Conservation (phyloP, 2,113 vertebrate species). For the Hyperopisus bebe region DNA sequence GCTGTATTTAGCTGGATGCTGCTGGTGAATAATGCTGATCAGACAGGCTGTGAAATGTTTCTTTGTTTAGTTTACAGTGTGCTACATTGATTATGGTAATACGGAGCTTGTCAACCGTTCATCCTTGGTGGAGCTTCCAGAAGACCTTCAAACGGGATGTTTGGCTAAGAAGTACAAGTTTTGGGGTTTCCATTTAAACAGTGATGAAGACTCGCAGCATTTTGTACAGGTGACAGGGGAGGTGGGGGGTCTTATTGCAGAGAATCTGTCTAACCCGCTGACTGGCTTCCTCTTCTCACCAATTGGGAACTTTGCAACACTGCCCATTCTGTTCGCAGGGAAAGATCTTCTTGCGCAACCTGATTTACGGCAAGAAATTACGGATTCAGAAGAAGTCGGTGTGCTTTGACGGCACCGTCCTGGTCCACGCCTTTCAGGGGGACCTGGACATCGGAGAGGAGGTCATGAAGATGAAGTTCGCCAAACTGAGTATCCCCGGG, state of each 20-base stretch:
- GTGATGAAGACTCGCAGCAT: slow-evolving; percentile 49
- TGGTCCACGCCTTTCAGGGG: slow-evolving; percentile 59
- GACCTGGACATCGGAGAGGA: slow-evolving; percentile 64
- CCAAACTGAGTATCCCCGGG: slow-evolving; percentile 42
- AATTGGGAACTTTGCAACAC: not conserved
- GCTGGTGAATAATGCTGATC: not conserved
- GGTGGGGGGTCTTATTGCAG: not conserved
- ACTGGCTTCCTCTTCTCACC: not conserved
- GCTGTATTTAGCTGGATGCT: not conserved
- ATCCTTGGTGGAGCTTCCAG: slow-evolving; percentile 63
- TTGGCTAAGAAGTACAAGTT: slow-evolving; percentile 62
- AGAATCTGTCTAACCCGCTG: not conserved
- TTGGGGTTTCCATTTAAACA: slow-evolving; percentile 58
- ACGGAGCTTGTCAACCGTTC: slow-evolving; percentile 56
- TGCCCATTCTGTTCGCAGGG: slow-evolving; percentile 48
- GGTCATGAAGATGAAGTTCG: slow-evolving; percentile 65
- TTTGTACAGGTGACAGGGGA: slow-evolving; percentile 54
- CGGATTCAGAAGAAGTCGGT: slow-evolving; percentile 56
- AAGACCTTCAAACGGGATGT: slow-evolving; percentile 46
- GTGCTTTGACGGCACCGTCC: slow-evolving; percentile 57
- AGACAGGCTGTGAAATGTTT: not conserved
- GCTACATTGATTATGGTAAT: slow-evolving; percentile 72
- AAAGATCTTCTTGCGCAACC: slow-evolving; percentile 61
- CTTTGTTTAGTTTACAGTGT: slow-evolving; percentile 42
- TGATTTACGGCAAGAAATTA: slow-evolving; percentile 66